Evolutionary conservation across 2,113 vertebrate genomes (phyloP).

Genomic region (Daphoenositta chrysoptera): DNA sequence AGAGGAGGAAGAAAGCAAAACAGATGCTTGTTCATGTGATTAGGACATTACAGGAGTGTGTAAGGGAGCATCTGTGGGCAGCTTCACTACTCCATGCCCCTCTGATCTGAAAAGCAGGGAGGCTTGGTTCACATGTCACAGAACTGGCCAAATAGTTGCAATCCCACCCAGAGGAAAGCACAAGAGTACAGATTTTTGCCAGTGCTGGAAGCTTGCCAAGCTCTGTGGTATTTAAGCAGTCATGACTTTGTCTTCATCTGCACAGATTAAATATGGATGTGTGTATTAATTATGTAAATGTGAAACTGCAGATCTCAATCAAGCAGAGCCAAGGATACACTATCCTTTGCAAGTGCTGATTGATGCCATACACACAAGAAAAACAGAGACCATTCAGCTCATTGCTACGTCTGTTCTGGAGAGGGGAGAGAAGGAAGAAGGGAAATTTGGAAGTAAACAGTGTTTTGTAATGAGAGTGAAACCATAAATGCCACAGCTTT

Average conservation of each 20-base stretch:
- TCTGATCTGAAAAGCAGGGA: neutral
- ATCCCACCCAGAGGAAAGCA: neutral
- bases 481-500: constrained; percentile 11
- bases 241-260: constrained; percentile 42
- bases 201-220: neutral
- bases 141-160: neutral
- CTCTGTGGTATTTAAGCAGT: constrained; percentile 33
- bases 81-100: neutral
- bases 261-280: constrained; percentile 55
- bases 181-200: neutral
- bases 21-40: neutral
- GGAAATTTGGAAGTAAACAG: constrained; percentile 33
- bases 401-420: constrained; percentile 3
- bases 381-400: constrained; percentile 1
- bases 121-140: accelerated
- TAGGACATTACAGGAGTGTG: neutral
- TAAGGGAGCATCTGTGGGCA: neutral
- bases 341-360: constrained; percentile 37
- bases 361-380: neutral
- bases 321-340: constrained; percentile 42
- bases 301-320: constrained; percentile 16
- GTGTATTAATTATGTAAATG: constrained; percentile 58
- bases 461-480: neutral
- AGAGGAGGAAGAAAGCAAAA: neutral
- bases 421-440: constrained; percentile 14